Percentiles rank a stretch among this genome's conserved stretches.
Evolutionary conservation across 1,140 invertebrate genomes (phyloP).

Genomic region (Drosophila ohnishii): DNA sequence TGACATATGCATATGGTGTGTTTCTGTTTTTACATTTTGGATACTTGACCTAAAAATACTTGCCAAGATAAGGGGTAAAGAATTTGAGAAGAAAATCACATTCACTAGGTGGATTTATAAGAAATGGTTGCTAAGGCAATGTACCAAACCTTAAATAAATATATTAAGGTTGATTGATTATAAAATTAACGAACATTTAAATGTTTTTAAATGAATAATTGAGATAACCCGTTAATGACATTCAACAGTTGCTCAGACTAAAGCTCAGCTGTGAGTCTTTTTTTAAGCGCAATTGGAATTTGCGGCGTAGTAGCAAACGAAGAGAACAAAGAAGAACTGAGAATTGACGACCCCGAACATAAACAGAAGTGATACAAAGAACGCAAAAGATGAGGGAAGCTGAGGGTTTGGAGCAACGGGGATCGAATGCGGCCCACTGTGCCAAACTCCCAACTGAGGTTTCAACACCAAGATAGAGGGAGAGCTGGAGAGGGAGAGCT

Average conservation of each 20-base stretch:
- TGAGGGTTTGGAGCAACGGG: not conserved
- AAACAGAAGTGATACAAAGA: conserved; percentile 30
- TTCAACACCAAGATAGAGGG: conserved; percentile 31
- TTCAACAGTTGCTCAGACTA: conserved; percentile 21
- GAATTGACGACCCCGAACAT: conserved; percentile 59
- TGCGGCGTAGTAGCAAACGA: conserved; percentile 46
- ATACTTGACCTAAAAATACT: conserved; percentile 30
- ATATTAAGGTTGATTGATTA: not conserved
- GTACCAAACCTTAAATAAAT: not conserved
- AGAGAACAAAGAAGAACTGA: conserved; percentile 55
- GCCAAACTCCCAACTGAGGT: conserved; percentile 25
- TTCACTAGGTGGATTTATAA: not conserved
- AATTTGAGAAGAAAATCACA: conserved; percentile 2
- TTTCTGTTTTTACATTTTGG: not conserved
- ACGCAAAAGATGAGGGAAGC: conserved; percentile 35
- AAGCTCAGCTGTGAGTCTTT: conserved; percentile 27
- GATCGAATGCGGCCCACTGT: conserved; percentile 48
- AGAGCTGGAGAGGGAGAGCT: conserved; percentile 9
- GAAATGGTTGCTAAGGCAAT: too few species aligned
- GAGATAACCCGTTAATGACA: conserved; percentile 17
- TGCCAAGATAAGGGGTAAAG: conserved; percentile 19
- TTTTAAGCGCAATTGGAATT: conserved; percentile 36
- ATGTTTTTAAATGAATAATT: not conserved
- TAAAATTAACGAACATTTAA: not conserved
- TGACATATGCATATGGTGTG: conserved; percentile 5